phyloP scores from a whole-genome alignment of 2,888 invertebrate genomes.

The Ennomos fuscantarius region DNA sequence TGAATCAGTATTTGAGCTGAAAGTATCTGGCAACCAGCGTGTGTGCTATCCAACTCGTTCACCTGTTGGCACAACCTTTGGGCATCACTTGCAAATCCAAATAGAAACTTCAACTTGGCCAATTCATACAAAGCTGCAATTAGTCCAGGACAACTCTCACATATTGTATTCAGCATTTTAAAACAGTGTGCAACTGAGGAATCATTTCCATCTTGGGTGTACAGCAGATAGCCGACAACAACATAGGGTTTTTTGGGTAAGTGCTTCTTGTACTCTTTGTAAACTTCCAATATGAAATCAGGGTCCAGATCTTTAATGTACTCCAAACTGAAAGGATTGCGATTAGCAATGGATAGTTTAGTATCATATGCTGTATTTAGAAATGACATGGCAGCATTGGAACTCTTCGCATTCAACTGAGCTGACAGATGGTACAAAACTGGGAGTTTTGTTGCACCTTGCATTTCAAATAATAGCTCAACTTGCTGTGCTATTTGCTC shows the following conservation, averaged over 20 bases:
- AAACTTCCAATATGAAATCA: constrained; percentile 92
- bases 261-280: constrained; percentile 90
- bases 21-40: constrained; percentile 93
- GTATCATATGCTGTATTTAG: constrained; percentile 87
- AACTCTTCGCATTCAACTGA: constrained; percentile 83
- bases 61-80: constrained; percentile 89
- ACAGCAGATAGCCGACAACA: constrained; percentile 72
- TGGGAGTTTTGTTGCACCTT: constrained; percentile 87
- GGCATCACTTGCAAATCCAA: constrained; percentile 91
- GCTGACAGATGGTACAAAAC: constrained; percentile 89
- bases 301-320: constrained; percentile 93
- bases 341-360: constrained; percentile 64
- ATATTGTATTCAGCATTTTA: constrained; percentile 89
- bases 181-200: constrained; percentile 83
- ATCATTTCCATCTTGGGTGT: constrained; percentile 76
- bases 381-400: constrained; percentile 82
- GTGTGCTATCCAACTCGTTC: constrained; percentile 90
- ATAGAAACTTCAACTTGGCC: constrained; percentile 92
- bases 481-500: constrained; percentile 94
- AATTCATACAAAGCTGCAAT: constrained; percentile 87
- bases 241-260: constrained; percentile 87
- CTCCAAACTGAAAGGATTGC: constrained; percentile 88
- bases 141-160: constrained; percentile 93
- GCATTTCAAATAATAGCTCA: constrained; percentile 93
- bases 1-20: constrained; percentile 94